These are phyloP conservation scores for Eupsilia transversa DNA, from an alignment of 2,888 invertebrate genomes.

Conservation along the genomic window DNA sequence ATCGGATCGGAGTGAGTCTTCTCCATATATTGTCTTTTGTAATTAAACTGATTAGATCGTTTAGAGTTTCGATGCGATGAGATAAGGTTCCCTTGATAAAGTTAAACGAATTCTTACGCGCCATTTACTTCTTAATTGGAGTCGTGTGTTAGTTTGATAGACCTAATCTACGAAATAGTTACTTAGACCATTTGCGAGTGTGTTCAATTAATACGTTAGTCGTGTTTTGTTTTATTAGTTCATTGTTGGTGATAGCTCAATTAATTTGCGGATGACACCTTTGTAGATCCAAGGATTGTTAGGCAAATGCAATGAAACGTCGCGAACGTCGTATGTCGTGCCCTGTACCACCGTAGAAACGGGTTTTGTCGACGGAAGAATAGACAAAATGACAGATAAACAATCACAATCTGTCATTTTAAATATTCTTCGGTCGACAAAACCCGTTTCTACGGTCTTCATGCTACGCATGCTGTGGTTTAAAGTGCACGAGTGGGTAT, in stretches of 20 bases:
- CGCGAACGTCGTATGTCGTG: too few species aligned
- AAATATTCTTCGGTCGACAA: too few species aligned
- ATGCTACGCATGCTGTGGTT: too few species aligned
- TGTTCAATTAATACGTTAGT: not conserved
- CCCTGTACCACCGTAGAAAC: too few species aligned
- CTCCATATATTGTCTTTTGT: not conserved
- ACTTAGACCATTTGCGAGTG: constrained; percentile 5
- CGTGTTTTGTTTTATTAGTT: constrained; percentile 8
- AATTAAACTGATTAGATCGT: constrained; percentile 54
- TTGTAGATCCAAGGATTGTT: not conserved
- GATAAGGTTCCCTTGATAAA: constrained; percentile 51
- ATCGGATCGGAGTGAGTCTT: constrained; percentile 26
- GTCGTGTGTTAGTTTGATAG: constrained; percentile 51
- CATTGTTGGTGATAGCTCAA: not conserved
- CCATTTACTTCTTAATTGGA: constrained; percentile 48
- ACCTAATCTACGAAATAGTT: constrained; percentile 51
- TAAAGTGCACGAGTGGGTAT: too few species aligned
- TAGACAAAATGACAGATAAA: too few species aligned
- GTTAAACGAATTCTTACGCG: constrained; percentile 50
- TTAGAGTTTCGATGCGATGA: constrained; percentile 52
- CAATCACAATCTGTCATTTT: too few species aligned
- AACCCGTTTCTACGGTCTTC: too few species aligned
- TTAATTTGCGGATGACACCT: not conserved
- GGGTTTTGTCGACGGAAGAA: too few species aligned
- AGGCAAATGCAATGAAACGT: not conserved